phyloP scores from a whole-genome alignment of 2,113 vertebrate genomes.

The Ciconia boyciana region DNA sequence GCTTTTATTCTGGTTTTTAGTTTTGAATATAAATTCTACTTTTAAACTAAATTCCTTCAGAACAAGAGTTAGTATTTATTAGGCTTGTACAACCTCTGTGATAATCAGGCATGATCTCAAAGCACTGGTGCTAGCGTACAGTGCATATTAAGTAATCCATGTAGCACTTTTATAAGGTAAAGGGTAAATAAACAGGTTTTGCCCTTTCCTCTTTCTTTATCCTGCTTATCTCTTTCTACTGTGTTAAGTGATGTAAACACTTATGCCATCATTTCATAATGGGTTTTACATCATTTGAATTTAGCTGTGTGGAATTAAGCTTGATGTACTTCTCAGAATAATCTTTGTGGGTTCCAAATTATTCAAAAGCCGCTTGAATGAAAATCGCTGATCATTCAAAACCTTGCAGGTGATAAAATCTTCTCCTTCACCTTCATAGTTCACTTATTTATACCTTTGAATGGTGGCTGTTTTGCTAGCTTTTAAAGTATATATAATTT shows the following conservation, averaged over 20 bases:
- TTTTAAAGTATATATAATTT: background rate
- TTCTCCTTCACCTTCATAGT: background rate
- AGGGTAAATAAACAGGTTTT: background rate
- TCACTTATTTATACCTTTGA: background rate
- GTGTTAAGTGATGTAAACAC: background rate
- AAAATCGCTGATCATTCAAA: background rate
- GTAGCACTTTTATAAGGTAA: background rate
- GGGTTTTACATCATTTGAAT: background rate
- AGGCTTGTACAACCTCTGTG: background rate
- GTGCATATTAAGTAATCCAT: background rate
- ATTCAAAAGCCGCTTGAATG: background rate
- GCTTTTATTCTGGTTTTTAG: background rate
- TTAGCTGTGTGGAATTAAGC: background rate
- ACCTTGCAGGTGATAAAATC: background rate
- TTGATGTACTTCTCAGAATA: conserved; percentile 21
- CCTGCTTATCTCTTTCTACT: background rate
- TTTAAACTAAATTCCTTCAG: background rate
- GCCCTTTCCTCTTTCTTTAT: background rate
- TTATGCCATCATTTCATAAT: conserved; percentile 3
- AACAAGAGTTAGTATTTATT: background rate
- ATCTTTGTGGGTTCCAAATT: background rate
- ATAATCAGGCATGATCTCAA: background rate
- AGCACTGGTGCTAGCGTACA: background rate
- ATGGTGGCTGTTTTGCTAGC: background rate
- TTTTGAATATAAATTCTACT: background rate